Evolutionary conservation across 2,113 vertebrate genomes (phyloP).

Genomic region (Scytalopus superciliaris): DNA sequence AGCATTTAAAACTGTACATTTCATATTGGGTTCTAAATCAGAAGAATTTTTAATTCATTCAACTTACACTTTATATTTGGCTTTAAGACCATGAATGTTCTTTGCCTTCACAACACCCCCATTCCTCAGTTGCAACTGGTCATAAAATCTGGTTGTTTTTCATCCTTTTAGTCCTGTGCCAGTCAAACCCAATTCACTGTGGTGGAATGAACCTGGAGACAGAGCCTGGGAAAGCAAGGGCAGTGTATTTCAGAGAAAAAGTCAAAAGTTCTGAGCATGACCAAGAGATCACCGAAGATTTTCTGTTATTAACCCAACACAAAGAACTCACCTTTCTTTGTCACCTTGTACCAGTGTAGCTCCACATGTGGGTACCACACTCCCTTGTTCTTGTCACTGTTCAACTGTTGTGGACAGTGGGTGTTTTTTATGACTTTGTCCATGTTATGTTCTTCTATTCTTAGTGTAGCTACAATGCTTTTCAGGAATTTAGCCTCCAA

Average conservation of each 20-base stretch:
- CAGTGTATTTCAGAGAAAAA: not conserved
- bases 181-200: not conserved
- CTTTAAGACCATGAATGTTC: not conserved
- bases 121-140: not conserved
- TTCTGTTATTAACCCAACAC: not conserved
- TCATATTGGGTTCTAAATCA: not conserved
- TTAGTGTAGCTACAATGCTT: not conserved
- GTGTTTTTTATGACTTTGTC: not conserved
- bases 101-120: not conserved
- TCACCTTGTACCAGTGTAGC: not conserved
- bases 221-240: not conserved
- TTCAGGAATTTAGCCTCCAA: not conserved
- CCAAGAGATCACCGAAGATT: not conserved
- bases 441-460: not conserved
- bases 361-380: not conserved
- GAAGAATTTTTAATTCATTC: not conserved
- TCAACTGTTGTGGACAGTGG: not conserved
- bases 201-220: not conserved
- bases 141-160: not conserved
- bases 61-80: not conserved
- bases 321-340: not conserved
- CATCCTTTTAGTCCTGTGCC: not conserved
- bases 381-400: not conserved
- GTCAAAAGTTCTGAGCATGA: not conserved
- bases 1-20: not conserved